Conservation (phyloP, 2,797 vertebrate species). For the Eulemur mongoz region DNA sequence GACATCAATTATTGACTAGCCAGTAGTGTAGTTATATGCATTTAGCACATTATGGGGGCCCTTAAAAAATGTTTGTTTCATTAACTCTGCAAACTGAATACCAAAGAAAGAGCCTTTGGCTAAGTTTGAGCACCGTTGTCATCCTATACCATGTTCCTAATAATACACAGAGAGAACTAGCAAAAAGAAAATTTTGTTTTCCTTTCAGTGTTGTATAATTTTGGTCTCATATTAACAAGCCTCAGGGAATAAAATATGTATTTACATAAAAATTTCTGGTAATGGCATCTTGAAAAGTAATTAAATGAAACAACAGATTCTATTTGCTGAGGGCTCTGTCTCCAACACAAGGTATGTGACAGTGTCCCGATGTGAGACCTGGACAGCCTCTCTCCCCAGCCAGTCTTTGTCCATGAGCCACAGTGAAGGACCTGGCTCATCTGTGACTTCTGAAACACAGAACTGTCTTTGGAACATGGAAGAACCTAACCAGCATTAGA, state of each 20-base stretch:
- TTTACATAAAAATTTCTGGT: constrained; percentile 76
- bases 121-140: neutral
- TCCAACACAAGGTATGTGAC: neutral
- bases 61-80: neutral
- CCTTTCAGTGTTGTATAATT: constrained; percentile 55
- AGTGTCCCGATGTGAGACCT: neutral
- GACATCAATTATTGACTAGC: neutral
- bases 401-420: neutral
- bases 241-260: constrained; percentile 70
- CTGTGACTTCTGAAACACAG: neutral
- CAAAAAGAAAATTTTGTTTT: constrained; percentile 58
- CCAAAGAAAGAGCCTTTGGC: neutral
- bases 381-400: neutral
- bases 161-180: neutral
- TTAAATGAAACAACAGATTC: constrained; percentile 68
- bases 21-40: neutral
- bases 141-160: neutral
- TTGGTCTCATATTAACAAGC: constrained; percentile 72
- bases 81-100: neutral
- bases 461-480: neutral
- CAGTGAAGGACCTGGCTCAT: neutral
- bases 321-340: neutral
- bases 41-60: neutral
- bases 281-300: constrained; percentile 72
- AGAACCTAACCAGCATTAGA: neutral